A percentile compares a stretch with the other conserved stretches of the same genome.
phyloP scores from a whole-genome alignment of 2,888 invertebrate genomes.

The Scaptomyza reducta region DNA sequence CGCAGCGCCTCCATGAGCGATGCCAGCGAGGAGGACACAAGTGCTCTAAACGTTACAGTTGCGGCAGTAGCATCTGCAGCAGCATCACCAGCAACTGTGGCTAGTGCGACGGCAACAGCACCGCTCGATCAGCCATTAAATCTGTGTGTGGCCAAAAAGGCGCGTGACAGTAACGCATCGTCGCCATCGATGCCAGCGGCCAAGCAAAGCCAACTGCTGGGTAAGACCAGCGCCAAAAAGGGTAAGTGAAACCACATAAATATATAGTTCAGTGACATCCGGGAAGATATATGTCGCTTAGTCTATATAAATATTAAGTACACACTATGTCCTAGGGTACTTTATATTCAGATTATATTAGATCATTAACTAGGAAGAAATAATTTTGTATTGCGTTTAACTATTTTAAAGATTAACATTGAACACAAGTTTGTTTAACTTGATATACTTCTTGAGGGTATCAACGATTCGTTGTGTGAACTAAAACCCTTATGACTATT shows the following conservation, averaged over 20 bases:
- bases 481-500: neutral
- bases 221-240: constrained; percentile 72
- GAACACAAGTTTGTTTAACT: neutral
- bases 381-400: neutral
- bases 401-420: neutral
- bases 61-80: neutral
- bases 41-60: neutral
- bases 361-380: too few relatives aligned
- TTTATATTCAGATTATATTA: too few relatives aligned
- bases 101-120: constrained; percentile 23
- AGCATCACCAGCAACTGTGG: neutral
- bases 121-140: constrained; percentile 86
- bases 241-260: constrained; percentile 49
- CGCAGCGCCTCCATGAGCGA: constrained; percentile 83
- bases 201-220: constrained; percentile 49
- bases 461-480: constrained; percentile 7
- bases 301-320: too few relatives aligned
- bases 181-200: constrained; percentile 45
- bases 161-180: constrained; percentile 61
- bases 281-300: neutral
- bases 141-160: constrained; percentile 86
- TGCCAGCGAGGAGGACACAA: constrained; percentile 84
- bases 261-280: neutral
- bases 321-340: too few relatives aligned
- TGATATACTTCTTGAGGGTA: neutral